Evolutionary conservation across 1,140 invertebrate species (phyloP).

Genomic region (Philopotamus ludificatus): DNA sequence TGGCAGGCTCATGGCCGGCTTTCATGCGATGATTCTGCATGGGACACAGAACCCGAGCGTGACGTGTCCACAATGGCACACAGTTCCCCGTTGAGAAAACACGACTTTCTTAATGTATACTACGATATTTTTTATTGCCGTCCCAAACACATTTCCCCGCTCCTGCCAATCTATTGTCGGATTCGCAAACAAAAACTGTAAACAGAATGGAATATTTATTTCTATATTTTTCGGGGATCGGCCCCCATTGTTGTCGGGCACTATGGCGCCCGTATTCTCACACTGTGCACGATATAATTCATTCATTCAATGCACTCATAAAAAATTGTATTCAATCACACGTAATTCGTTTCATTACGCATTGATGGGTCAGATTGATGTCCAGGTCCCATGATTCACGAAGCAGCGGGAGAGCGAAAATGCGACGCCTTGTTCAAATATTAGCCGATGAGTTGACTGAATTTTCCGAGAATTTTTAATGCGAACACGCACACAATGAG

Average conservation of each 20-base stretch:
- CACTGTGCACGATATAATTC: neutral
- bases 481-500: too few species aligned
- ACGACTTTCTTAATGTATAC: constrained; percentile 10
- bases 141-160: constrained; percentile 6
- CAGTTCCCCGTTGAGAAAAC: constrained; percentile 17
- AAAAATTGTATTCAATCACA: too few species aligned
- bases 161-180: constrained; percentile 3
- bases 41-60: neutral
- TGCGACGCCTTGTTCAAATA: too few species aligned
- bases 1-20: too few species aligned
- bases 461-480: too few species aligned
- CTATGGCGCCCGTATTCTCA: constrained; percentile 15
- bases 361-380: too few species aligned
- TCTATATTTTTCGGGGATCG: constrained; percentile 13
- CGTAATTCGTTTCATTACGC: too few species aligned
- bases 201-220: constrained; percentile 12
- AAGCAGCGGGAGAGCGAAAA: too few species aligned
- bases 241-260: constrained; percentile 17
- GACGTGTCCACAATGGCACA: neutral
- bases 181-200: constrained; percentile 13
- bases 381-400: too few species aligned
- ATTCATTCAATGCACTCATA: neutral
- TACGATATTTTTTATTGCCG: neutral
- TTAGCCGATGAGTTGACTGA: too few species aligned
- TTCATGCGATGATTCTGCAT: too few species aligned